Percentiles rank a stretch among this genome's conserved stretches.
Evolutionary conservation across 2,888 invertebrate species (phyloP).

Genomic region (Diabrotica balteata): DNA sequence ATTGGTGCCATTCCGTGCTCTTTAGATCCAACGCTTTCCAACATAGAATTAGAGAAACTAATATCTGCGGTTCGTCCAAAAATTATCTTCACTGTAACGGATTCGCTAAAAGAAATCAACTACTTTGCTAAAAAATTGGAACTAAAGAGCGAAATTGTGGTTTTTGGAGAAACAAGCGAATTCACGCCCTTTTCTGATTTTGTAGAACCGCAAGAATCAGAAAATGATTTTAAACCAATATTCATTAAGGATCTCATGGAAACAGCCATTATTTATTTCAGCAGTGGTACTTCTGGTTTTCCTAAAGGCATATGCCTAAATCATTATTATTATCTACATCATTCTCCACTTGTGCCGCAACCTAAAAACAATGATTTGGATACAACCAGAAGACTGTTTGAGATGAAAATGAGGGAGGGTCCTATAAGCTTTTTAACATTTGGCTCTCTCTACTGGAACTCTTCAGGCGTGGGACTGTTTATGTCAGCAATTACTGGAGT

Average conservation of each 20-base stretch:
- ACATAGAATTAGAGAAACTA: constrained; percentile 44
- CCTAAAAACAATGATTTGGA: constrained; percentile 29
- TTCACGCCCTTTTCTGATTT: constrained; percentile 40
- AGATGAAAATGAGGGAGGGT: constrained; percentile 22
- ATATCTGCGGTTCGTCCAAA: constrained; percentile 47
- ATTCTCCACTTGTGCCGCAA: constrained; percentile 29
- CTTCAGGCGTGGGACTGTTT: constrained; percentile 43
- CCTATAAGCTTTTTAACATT: constrained; percentile 29
- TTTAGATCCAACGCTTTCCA: constrained; percentile 45
- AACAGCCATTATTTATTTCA: constrained; percentile 48
- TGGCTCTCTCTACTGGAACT: constrained; percentile 50
- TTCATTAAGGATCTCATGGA: constrained; percentile 33
- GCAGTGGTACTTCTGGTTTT: constrained; percentile 53
- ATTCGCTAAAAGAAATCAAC: constrained; percentile 40
- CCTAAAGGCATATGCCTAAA: constrained; percentile 53
- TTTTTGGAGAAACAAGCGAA: constrained; percentile 43
- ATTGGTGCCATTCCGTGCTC: constrained; percentile 56
- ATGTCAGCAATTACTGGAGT: constrained; percentile 41
- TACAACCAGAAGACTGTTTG: constrained; percentile 26
- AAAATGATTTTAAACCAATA: constrained; percentile 43
- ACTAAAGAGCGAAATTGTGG: constrained; percentile 43
- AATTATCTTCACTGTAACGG: constrained; percentile 46
- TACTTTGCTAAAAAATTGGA: constrained; percentile 35
- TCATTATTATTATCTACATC: constrained; percentile 36
- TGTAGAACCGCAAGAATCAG: constrained; percentile 38